Percentiles rank a stretch among this genome's conserved stretches.
Evolutionary conservation across 2,888 invertebrate genomes (phyloP).

Genomic region (Mythimna impura): DNA sequence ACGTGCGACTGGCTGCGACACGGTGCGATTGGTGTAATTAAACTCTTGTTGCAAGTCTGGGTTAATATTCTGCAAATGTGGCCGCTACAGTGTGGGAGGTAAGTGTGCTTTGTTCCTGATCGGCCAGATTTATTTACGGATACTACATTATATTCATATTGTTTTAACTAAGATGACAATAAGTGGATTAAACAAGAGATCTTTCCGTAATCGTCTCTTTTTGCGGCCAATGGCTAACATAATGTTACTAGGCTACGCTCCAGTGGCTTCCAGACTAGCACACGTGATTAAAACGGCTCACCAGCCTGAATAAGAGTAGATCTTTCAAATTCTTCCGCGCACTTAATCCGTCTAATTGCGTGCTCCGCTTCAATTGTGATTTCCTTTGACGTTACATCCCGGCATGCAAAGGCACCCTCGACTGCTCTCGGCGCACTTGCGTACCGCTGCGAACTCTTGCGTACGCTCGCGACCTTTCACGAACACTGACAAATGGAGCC

Average conservation of each 20-base stretch:
- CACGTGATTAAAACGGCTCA: constrained; percentile 18
- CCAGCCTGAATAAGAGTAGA: constrained; percentile 1
- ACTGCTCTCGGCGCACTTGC: constrained; percentile 40
- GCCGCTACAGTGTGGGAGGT: not conserved
- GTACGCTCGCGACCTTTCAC: constrained; percentile 15
- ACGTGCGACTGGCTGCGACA: constrained; percentile 6
- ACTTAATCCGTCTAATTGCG: constrained; percentile 56
- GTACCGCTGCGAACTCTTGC: constrained; percentile 25
- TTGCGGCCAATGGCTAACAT: not conserved
- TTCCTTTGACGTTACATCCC: constrained; percentile 46
- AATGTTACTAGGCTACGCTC: not conserved
- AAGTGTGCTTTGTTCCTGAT: not conserved
- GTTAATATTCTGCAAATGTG: constrained; percentile 17
- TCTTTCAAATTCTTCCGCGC: constrained; percentile 39
- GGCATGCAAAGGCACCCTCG: constrained; percentile 50
- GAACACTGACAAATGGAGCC: not conserved
- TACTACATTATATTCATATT: too few species aligned
- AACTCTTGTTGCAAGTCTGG: constrained; percentile 2
- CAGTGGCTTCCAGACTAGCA: not conserved
- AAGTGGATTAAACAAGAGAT: too few species aligned
- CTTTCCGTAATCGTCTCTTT: too few species aligned
- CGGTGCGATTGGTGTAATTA: not conserved
- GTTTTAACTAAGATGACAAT: too few species aligned
- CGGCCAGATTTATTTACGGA: not conserved
- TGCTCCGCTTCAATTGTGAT: constrained; percentile 56